Evolutionary conservation across 2,888 invertebrate species (phyloP), one percentile per base, ranked within the genome.

Genomic region (Philhelius pedissequus): DNA sequence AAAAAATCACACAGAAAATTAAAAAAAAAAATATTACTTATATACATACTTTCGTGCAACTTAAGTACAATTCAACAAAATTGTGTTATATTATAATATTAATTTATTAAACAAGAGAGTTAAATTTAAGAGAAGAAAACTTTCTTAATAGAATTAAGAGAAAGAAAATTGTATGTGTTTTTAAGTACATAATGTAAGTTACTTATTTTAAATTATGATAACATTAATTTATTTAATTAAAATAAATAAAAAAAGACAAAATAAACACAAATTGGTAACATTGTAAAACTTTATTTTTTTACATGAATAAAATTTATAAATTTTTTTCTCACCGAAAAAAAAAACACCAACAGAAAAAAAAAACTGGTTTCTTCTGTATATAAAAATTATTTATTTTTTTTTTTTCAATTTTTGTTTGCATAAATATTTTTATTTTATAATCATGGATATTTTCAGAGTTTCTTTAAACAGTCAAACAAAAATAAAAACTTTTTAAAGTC

Each of bases 211-310:
- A 52, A 40, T 15, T 75, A 43, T 48, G 52, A 68, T 27, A 38
- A 48, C 11, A 35, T 11, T 62, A 32, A 50, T 15, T 40, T 52
- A 64, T 64, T 52, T 64, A 50, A 22, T 15, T 68, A 52, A 27
- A 58, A 58, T 52, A n/a, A 43, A 38, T 43, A 30, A 32, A 50
- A 40, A 18, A 58, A 35, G 11, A 20, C 45, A 56, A 35, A n/a
- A 27, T 22, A 45, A 48, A 68, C n/a, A 48, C 20, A 40, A 70
- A 80, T 84, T 75, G 70, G 71, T 80, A n/a, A n/a, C n/a, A 84
- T 80, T 84, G 84, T 84, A 73, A 56, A 80, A 84, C 71, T 76
- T 84, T 84, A 84, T 84, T 84, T 84, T 84, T 84, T 71, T 84
- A 84, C 84, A 76, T 76, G 77, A 84, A 84, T 84, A 80, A 84